Percentiles rank a stretch among this genome's conserved stretches.
Evolutionary conservation across 2,113 vertebrate genomes (phyloP).

Genomic region (Platichthys flesus): DNA sequence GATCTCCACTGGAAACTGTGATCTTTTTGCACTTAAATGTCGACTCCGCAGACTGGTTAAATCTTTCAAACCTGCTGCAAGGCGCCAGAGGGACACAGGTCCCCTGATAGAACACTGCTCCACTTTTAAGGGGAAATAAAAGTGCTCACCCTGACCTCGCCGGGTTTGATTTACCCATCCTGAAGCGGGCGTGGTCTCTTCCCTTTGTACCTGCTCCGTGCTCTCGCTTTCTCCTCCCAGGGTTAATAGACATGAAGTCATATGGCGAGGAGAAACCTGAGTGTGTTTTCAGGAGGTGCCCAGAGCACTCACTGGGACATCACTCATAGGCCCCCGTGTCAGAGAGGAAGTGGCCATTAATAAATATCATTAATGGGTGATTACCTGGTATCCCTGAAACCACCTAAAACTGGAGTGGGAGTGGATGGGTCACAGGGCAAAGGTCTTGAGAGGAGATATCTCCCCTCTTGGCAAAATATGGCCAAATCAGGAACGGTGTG

Average conservation of each 20-base stretch:
- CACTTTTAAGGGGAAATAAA: conserved; percentile 77
- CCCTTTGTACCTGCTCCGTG: conserved; percentile 73
- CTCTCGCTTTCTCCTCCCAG: conserved; percentile 68
- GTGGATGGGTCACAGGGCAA: conserved; percentile 70
- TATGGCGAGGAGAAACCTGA: conserved; percentile 72
- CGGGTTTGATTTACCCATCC: conserved; percentile 81
- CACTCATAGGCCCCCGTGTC: conserved; percentile 69
- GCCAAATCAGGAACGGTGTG: conserved; percentile 58
- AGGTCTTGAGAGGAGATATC: conserved; percentile 66
- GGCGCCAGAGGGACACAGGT: conserved; percentile 74
- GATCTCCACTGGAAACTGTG: conserved; percentile 45
- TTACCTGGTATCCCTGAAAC: conserved; percentile 73
- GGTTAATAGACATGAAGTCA: conserved; percentile 86
- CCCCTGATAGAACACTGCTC: conserved; percentile 66
- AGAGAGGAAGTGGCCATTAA: conserved; percentile 74
- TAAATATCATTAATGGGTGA: conserved; percentile 82
- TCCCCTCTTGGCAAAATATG: conserved; percentile 53
- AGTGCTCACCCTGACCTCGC: conserved; percentile 78
- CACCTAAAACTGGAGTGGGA: conserved; percentile 62
- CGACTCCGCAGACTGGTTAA: conserved; percentile 68
- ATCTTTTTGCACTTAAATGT: conserved; percentile 56
- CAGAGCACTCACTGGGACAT: conserved; percentile 79
- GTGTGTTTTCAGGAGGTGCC: conserved; percentile 75
- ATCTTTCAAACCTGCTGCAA: conserved; percentile 54
- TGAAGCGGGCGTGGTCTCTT: conserved; percentile 67